phyloP scores from a whole-genome alignment of 2,113 vertebrate species.

The Leptosomus discolor region DNA sequence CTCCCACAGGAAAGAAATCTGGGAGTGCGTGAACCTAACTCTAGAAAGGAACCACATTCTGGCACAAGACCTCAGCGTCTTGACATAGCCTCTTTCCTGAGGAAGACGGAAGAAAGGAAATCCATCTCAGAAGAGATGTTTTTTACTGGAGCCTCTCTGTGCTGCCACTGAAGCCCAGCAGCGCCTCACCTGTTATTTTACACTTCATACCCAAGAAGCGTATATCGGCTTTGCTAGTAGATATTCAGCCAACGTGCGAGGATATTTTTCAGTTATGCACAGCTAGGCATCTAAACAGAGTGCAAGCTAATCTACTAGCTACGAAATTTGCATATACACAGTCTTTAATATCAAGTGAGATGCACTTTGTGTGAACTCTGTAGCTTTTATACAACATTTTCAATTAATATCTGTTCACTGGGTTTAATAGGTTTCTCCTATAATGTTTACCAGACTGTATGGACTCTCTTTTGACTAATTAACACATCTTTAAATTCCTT shows the following conservation, averaged over 20 bases:
- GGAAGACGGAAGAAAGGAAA: neutral
- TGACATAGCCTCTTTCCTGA: neutral
- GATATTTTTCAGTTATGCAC: neutral
- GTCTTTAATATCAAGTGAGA: conserved; percentile 1
- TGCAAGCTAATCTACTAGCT: neutral
- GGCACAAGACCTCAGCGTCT: neutral
- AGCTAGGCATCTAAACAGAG: neutral
- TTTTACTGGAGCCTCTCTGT: neutral
- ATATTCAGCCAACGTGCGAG: neutral
- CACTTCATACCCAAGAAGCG: neutral
- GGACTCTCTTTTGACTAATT: conserved; percentile 55
- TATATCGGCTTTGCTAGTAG: neutral
- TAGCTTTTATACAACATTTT: neutral
- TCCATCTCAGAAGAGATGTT: neutral
- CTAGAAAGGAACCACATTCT: neutral
- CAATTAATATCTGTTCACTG: conserved; percentile 54
- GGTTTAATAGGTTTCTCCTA: conserved; percentile 47
- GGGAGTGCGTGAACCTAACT: accelerated
- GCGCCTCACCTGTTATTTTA: neutral
- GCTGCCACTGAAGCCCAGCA: accelerated
- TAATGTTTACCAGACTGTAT: conserved; percentile 48
- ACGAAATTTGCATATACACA: neutral
- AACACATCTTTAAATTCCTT: conserved; percentile 57
- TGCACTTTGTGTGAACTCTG: conserved; percentile 50
- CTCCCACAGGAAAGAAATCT: neutral